Evolutionary conservation across 2,113 vertebrate genomes (phyloP).

Genomic region (Sprattus sprattus): DNA sequence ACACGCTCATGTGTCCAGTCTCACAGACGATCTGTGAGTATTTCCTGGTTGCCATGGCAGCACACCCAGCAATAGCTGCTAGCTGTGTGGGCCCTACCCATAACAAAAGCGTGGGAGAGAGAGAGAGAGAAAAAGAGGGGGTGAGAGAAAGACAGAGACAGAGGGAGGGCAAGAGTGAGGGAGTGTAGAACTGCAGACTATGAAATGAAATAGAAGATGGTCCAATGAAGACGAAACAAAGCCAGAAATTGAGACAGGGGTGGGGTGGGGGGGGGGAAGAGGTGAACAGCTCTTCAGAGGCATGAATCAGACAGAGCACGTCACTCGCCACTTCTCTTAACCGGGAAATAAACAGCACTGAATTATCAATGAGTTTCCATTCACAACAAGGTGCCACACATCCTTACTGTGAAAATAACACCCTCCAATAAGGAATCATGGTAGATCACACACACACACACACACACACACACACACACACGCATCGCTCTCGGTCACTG

Average conservation of each 20-base stretch:
- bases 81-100: conserved; percentile 65
- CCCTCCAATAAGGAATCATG: not conserved
- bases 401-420: conserved; percentile 4
- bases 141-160: conserved; percentile 28
- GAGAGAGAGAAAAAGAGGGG: conserved; percentile 22
- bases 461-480: no score
- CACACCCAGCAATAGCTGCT: conserved; percentile 67
- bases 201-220: not conserved
- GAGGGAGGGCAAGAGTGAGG: conserved; percentile 17
- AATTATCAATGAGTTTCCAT: conserved; percentile 16
- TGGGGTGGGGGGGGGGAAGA: not conserved
- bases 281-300: not conserved
- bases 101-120: conserved; percentile 63
- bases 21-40: conserved; percentile 61
- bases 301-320: conserved; percentile 60
- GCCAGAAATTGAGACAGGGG: not conserved
- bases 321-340: not conserved
- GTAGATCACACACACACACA: not conserved
- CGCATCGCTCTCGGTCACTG: not conserved
- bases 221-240: not conserved
- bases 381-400: not conserved
- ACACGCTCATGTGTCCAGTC: conserved; percentile 52
- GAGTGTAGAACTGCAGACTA: conserved; percentile 15
- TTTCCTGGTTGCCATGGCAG: conserved; percentile 79
- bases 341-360: not conserved